A percentile compares a stretch with the other conserved stretches of the same genome.
Conservation (phyloP, 2,113 vertebrate genomes). For the Jaculus jaculus region DNA sequence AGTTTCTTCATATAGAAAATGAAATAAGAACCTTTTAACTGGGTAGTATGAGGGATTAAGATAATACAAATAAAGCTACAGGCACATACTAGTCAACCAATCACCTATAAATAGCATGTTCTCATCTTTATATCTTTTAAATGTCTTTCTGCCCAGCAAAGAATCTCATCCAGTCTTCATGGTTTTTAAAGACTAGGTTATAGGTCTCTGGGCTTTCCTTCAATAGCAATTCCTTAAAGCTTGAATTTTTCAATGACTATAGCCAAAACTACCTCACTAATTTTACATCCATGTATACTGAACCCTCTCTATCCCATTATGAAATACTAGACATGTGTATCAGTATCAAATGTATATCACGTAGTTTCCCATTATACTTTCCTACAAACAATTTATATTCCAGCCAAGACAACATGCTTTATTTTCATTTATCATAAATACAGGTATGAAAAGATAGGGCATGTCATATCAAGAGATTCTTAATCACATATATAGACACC, state of each 20-base stretch:
- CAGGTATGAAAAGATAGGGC: not conserved
- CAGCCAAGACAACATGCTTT: not conserved
- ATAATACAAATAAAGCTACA: conserved; percentile 30
- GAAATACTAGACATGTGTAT: not conserved
- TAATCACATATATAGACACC: not conserved
- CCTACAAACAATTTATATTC: not conserved
- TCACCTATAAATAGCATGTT: conserved; percentile 9
- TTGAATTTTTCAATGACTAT: not conserved
- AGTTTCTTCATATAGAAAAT: conserved; percentile 30
- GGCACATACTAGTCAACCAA: not conserved
- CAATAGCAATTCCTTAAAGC: not conserved
- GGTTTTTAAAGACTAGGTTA: not conserved
- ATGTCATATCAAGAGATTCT: not conserved
- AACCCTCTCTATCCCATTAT: not conserved
- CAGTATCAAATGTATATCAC: not conserved
- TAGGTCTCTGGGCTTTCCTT: not conserved
- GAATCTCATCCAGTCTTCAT: not conserved
- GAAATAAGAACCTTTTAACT: conserved; percentile 49
- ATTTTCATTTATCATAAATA: not conserved
- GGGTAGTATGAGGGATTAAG: conserved; percentile 31
- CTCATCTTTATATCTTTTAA: not conserved
- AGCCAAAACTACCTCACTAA: not conserved
- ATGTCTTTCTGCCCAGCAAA: conserved; percentile 20
- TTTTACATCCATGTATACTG: not conserved
- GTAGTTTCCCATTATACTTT: not conserved